These are phyloP conservation scores for Neogale vison DNA, from an alignment of 2,113 vertebrate species.

Conservation along the genomic window DNA sequence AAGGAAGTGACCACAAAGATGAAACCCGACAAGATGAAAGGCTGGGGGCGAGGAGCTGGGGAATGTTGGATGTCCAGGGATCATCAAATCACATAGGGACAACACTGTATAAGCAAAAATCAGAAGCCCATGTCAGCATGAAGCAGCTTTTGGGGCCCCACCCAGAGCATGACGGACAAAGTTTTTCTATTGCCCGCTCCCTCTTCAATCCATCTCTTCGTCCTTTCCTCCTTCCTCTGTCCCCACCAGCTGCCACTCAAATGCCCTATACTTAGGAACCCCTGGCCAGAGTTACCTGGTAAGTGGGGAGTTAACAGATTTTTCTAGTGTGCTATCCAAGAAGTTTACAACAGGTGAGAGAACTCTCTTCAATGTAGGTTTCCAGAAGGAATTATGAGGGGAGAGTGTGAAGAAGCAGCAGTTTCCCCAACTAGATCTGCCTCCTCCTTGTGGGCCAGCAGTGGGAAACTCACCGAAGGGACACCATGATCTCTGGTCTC, in stretches of 20 bases:
- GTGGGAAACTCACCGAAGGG: background rate
- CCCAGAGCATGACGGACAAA: fast-evolving
- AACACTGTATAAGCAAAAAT: background rate
- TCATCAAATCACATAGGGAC: background rate
- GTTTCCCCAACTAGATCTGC: background rate
- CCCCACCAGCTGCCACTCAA: too few species aligned
- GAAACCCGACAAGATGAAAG: background rate
- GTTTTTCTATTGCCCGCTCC: background rate
- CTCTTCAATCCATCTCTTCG: too few species aligned
- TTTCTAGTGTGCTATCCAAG: background rate
- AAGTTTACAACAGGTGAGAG: background rate
- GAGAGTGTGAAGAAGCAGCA: background rate
- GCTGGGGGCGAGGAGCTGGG: too few species aligned
- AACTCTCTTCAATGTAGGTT: background rate
- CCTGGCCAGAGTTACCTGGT: background rate
- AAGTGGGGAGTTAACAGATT: background rate
- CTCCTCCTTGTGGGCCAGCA: background rate
- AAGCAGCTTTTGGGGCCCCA: background rate
- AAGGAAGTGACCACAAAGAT: background rate
- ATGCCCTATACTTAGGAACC: background rate
- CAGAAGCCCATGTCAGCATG: too few species aligned
- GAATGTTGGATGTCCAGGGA: background rate
- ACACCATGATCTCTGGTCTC: background rate
- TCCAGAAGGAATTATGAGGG: background rate
- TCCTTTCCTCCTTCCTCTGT: background rate